Evolutionary conservation across 37 sponge, comb jelly and placozoan genomes (phyloP), one percentile per base, ranked within the genome.

Genomic region (Diacarnus erythraeanus): DNA sequence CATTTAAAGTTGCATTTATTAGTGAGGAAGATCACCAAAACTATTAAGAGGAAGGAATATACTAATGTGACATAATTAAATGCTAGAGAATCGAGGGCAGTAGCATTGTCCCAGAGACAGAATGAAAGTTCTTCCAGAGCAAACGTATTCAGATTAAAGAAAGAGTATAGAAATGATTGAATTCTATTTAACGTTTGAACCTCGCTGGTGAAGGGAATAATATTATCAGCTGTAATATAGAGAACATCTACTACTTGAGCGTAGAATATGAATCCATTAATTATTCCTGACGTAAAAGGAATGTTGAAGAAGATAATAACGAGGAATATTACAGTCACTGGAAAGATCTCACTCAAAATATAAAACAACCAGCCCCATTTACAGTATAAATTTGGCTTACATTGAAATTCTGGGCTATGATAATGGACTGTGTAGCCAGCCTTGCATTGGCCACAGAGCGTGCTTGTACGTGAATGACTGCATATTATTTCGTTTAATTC

Each of bases 301-400:
- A 85, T 85, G 47, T 85, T 72, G 66, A 85, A 85, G 40, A 78
- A 59, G 21, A 85, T 42, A 15, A 85, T 59, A 27, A 85, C 41
- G 18, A 78, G 0, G 56, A 85, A 85, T 57, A 78, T n/a, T 8
- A 78, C 5, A 21, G 86, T 85, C 0, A 85, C 44, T 34, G 86
- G 86, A 0, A 85, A 29, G 21, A 85, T 27, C 51, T 85, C 86
- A 42, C 66, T 59, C 18, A 78, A 42, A 21, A 85, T 72, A 72
- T 85, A 85, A 25, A 85, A 61, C 25, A 78, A 30, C 71, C 71
- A 70, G 21, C 86, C 86, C 9, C 51, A 72, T 9, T 41, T 33
- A 29, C 86, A 85, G 42, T 34, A 20, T 8, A 60, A 6, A 2
- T 76, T n/a, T 3, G 8, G 2, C 1, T 10, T 15, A 63, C 86